phyloP scores from a whole-genome alignment of 1,140 invertebrate genomes.

The Drosophila parvula region DNA sequence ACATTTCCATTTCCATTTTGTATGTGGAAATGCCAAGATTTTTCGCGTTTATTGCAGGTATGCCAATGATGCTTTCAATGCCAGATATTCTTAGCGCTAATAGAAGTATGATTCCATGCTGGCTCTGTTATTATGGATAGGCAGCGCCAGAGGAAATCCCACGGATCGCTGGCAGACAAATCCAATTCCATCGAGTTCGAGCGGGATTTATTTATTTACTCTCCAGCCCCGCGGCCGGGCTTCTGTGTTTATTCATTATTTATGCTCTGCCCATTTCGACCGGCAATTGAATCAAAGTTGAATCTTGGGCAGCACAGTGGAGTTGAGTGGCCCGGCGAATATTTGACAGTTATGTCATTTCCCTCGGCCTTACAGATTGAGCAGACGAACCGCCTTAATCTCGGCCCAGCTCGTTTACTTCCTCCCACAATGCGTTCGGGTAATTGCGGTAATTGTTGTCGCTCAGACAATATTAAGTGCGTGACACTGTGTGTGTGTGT shows the following conservation, averaged over 20 bases:
- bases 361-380: conserved; percentile 30
- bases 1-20: conserved; percentile 14
- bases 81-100: neutral
- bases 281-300: conserved; percentile 22
- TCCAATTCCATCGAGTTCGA: conserved; percentile 40
- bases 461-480: conserved; percentile 58
- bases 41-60: conserved; percentile 27
- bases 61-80: conserved; percentile 17
- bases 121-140: conserved; percentile 18
- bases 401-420: conserved; percentile 65
- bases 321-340: conserved; percentile 13
- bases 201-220: conserved; percentile 58
- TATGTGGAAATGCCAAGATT: conserved; percentile 26
- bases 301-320: conserved; percentile 7
- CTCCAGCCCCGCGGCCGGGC: neutral
- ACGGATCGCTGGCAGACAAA: conserved; percentile 1
- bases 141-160: conserved; percentile 1
- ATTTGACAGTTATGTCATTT: conserved; percentile 67
- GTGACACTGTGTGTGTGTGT: conserved; percentile 32
- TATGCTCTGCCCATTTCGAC: conserved; percentile 1
- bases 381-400: conserved; percentile 50
- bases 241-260: conserved; percentile 24
- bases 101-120: neutral
- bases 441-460: conserved; percentile 69
- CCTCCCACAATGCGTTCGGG: conserved; percentile 63